Evolutionary conservation across 2,797 vertebrate genomes (phyloP), one percentile per base, ranked within the genome.

Genomic region (Zalophus californianus): DNA sequence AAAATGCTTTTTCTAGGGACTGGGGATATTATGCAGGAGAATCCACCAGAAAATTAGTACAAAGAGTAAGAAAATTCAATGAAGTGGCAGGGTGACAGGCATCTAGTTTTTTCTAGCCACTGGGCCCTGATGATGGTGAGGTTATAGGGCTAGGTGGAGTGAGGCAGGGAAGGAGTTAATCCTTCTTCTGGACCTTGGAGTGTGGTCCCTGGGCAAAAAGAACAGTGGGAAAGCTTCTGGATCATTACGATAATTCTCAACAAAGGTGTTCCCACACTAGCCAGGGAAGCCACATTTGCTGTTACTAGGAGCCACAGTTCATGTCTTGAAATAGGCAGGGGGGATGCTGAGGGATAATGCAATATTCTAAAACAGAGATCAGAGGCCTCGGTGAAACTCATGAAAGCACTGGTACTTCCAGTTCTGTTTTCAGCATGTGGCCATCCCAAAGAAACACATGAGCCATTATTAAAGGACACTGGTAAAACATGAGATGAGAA

Each of bases 21-120:
- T 82, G 70, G 70, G 70, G 41, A 80, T 44, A n/a, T 92, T 58
- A 38, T 3, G n/a, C 16, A 44, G 48, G 21, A 86, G 27, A 91
- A 91, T 60, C 86, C 86, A 44, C 29, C 56, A 78, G 58, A 95
- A 90, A 73, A 95, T 79, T 8, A 41, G 70, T 56, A 44, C 27
- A 58, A 58, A 68, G 68, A 82, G 21, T 66, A 66, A 86, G 54
- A 88, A 70, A 85, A 23, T 88, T 66, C 50, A 75, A 0, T 27
- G 5, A 83, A 68, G 27, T 70, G 54, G 7, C 58, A 64, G 41
- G 62, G 6, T 77, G 48, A 70, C 5, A 54, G 62, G 44, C 50
- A 16, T 64, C 64, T n/a, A 32, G 23, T 75, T 77, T 44, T 78
- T 83, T 50, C 32, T 10, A n/a, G 64, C 5, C 23, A n/a, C 4